A percentile compares a stretch with the other conserved stretches of the same genome.
Evolutionary conservation across 2,888 invertebrate species (phyloP).

Genomic region (Gortyna flavago): DNA sequence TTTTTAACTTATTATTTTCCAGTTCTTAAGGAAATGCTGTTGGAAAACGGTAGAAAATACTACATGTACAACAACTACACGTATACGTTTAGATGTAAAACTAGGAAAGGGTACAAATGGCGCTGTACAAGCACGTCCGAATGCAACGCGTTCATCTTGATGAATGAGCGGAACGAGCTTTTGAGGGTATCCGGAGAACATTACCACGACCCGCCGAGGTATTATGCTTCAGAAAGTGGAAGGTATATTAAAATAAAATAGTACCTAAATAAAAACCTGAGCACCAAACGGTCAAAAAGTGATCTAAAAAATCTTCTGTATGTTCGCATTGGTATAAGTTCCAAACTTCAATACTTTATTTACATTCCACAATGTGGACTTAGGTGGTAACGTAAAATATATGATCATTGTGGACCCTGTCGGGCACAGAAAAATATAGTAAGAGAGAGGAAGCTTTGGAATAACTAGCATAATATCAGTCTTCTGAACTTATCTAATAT

Average conservation of each 20-base stretch:
- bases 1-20: slow-evolving; percentile 23
- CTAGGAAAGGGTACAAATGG: slow-evolving; percentile 45
- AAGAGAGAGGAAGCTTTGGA: no score
- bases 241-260: slow-evolving; percentile 27
- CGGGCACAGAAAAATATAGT: no score
- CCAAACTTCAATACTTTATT: no score
- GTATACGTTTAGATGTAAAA: slow-evolving; percentile 36
- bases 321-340: background rate
- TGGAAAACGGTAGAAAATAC: slow-evolving; percentile 48
- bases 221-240: slow-evolving; percentile 37
- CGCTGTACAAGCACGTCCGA: slow-evolving; percentile 56
- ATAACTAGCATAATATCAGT: no score
- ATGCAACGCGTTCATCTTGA: slow-evolving; percentile 44
- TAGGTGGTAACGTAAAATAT: no score
- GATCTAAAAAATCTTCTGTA: background rate
- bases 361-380: no score
- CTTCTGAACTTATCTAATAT: no score
- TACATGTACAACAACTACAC: slow-evolving; percentile 54
- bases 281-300: background rate
- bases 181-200: slow-evolving; percentile 36
- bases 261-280: background rate
- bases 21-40: slow-evolving; percentile 37
- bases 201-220: slow-evolving; percentile 49
- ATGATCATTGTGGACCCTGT: no score
- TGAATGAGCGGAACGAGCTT: slow-evolving; percentile 31